Evolutionary conservation across 2,797 vertebrate species (phyloP).

Genomic region (Remorina albescens): DNA sequence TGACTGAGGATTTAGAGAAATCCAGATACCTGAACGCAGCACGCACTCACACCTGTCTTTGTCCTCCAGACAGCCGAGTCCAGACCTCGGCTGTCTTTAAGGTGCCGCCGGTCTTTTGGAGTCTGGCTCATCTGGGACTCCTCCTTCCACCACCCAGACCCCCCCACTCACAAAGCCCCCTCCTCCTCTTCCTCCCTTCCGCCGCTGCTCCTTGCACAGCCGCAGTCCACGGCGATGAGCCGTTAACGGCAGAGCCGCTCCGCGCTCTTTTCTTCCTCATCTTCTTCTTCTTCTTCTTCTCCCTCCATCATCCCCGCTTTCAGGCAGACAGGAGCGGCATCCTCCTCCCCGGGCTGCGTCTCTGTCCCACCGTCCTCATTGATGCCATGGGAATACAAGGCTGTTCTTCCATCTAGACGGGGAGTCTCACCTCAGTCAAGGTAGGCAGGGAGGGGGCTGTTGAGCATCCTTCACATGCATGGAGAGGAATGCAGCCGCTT

Average conservation of each 20-base stretch:
- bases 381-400: slow-evolving; percentile 71
- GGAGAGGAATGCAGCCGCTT: too few species aligned
- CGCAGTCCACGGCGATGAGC: slow-evolving; percentile 80
- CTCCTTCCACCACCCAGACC: slow-evolving; percentile 56
- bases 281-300: slow-evolving; percentile 27
- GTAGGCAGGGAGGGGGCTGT: slow-evolving; percentile 65
- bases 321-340: slow-evolving; percentile 51
- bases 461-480: slow-evolving; percentile 48
- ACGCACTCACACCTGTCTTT: slow-evolving; percentile 30
- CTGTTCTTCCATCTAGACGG: slow-evolving; percentile 75
- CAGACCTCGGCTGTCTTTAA: slow-evolving; percentile 49
- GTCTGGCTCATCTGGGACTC: slow-evolving; percentile 69
- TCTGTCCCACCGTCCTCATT: slow-evolving; percentile 59
- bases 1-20: background rate
- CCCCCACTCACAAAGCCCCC: background rate
- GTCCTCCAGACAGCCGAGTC: slow-evolving; percentile 56
- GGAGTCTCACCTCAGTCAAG: slow-evolving; percentile 79
- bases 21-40: background rate
- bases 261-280: slow-evolving; percentile 54
- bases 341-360: slow-evolving; percentile 52
- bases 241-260: slow-evolving; percentile 71
- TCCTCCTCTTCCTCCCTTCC: slow-evolving; percentile 25
- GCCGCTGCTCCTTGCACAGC: slow-evolving; percentile 72
- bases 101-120: slow-evolving; percentile 52
- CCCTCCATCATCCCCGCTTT: slow-evolving; percentile 46